Evolutionary conservation across 2,113 vertebrate genomes (phyloP), one percentile per base, ranked within the genome.

Genomic region (Aphelocoma coerulescens): DNA sequence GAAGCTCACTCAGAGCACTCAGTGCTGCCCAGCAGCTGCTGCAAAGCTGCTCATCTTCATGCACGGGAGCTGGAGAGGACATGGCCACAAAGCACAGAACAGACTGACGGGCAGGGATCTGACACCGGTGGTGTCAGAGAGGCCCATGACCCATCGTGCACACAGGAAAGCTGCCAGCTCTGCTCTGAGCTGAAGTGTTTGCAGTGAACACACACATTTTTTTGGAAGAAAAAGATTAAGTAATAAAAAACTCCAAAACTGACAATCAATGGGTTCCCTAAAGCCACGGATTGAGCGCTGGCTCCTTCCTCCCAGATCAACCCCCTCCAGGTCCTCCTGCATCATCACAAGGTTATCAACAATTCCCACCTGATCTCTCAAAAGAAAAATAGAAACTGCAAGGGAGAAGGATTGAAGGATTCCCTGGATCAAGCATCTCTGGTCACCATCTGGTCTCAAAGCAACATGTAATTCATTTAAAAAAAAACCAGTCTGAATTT

Each of bases 141-240:
- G 44, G 24, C 33, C 54, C 7, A 0, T 19, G n/a, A 23, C 18
- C 61, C 13, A 3, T 8, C 1, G 0, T 4, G 4, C 7, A 9
- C 4, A 3, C 32, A 49, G 49, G 23, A 63, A 66, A 59, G 66
- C 44, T 19, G 55, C 17, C 4, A 74, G 8, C 49, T 58, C 61
- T 48, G 65, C 55, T 44, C 59, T 7, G 35, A 72, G 59, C 43
- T 37, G 51, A 91, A 78, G 27, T 23, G 24, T 46, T 75, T 37
- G 58, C 57, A 35, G 24, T 4, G 20, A 71, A 65, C 33, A 16
- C 15, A 21, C 13, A 12, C 1, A 1, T 11, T 13, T 35, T 33
- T 55, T 75, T n/a, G 12, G 65, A 59, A 65, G 30, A 26, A 57
- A 59, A 68, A 49, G 26, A 28, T n/a, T 10, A 83, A 37, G 28